Conservation (phyloP, 1,140 invertebrate genomes). For the Cydia splendana region DNA sequence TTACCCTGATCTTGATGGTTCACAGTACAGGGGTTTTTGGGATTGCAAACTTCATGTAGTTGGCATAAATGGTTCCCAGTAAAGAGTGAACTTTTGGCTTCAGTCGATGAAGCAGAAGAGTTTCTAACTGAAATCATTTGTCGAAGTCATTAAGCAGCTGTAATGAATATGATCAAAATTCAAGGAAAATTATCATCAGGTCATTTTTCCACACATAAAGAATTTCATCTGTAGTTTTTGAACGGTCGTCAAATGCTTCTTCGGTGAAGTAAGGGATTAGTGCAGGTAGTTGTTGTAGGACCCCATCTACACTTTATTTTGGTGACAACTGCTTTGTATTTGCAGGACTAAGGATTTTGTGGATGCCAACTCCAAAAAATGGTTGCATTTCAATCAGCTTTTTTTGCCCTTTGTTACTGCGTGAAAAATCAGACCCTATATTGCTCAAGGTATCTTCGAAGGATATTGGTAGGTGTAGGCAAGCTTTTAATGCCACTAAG, state of each 20-base stretch:
- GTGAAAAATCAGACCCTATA: constrained; percentile 57
- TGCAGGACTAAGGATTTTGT: constrained; percentile 57
- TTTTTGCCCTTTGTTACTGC: constrained; percentile 50
- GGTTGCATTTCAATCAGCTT: constrained; percentile 58
- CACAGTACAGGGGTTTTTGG: too few relatives aligned
- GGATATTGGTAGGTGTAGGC: constrained; percentile 46
- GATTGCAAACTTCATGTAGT: too few relatives aligned
- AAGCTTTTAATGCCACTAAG: constrained; percentile 49
- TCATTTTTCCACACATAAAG: too few relatives aligned
- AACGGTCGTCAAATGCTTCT: constrained; percentile 38
- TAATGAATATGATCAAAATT: too few relatives aligned
- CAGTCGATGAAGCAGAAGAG: too few relatives aligned
- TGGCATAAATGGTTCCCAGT: too few relatives aligned
- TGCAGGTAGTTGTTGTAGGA: constrained; percentile 57
- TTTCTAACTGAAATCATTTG: too few relatives aligned
- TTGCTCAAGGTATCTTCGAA: constrained; percentile 41
- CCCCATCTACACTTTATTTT: constrained; percentile 56
- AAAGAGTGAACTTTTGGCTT: too few relatives aligned
- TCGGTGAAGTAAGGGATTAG: constrained; percentile 56
- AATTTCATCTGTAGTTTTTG: too few relatives aligned
- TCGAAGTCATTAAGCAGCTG: too few relatives aligned
- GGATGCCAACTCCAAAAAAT: constrained; percentile 52
- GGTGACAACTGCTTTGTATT: constrained; percentile 63
- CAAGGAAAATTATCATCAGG: too few relatives aligned
- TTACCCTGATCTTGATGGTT: too few relatives aligned